Base-by-base conservation (phyloP, 1,140 invertebrate genomes). In the Zaprionus ornatus region DNA sequence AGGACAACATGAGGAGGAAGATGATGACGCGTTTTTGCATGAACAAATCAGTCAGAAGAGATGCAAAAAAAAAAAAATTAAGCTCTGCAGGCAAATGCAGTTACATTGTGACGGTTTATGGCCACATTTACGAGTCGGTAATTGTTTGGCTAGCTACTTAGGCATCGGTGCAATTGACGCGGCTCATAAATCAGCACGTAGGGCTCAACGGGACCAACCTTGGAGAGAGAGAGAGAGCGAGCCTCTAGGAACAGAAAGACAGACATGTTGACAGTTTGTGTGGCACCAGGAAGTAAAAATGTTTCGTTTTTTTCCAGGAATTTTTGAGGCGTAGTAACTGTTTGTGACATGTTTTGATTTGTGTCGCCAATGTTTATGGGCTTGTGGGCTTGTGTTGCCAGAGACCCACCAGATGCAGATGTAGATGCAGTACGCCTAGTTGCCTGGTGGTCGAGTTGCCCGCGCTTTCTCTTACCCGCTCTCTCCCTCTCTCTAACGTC, bases 281-380 rank as follows among this genome's bases (percentile, higher is more conserved):
- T 73, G 69, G 69, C 67, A 90, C 85, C 68, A 90, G 84, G 84
- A 88, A 88, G 84, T 88, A 81, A 84, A 73, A 69, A 45, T 45
- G 40, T 45, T 17, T 45, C 9, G 29, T 9, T 55, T 54, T 57
- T 81, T 88, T 88, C 85, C 67, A 72, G 77, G 85, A 88, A 88
- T 88, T 88, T 88, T 79, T 72, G 65, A 88, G 85, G 85, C 85
- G 85, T 90, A 88, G 85, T 81, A 90, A 90, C 85, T 90, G 85
- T 90, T 90, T 90, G 86, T 90, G 85, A 90, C 85, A 90, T 85
- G 79, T 90, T 88, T 90, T 90, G 85, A 90, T 90, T 90, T 90
- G 85, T 90, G 85, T 90, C 77, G 82, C 78, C 79, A 82, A 88
- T 82, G 75, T 90, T 90, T 90, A 90, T 82, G 85, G 81, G 85